Evolutionary conservation across 2,888 invertebrate species (phyloP).

Genomic region (Agelastica alni): DNA sequence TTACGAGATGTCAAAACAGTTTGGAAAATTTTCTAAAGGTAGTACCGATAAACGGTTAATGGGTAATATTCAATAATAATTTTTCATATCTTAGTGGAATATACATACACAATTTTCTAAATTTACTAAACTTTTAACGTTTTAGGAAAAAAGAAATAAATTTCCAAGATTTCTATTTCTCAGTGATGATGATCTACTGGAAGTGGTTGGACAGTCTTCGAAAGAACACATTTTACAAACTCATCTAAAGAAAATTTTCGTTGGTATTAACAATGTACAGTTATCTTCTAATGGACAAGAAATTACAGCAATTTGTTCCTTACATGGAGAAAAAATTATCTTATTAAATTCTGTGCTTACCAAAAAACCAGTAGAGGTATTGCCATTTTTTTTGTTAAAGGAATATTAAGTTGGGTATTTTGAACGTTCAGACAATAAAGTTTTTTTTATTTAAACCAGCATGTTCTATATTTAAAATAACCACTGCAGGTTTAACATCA

Average conservation of each 20-base stretch:
- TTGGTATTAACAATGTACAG: constrained; percentile 80
- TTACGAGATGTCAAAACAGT: constrained; percentile 90
- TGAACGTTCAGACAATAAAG: no score
- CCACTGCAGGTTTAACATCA: no score
- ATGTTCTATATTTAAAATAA: no score
- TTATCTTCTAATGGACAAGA: constrained; percentile 61
- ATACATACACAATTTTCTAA: constrained; percentile 62
- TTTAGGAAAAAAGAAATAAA: constrained; percentile 85
- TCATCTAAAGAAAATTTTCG: constrained; percentile 95
- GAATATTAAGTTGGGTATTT: no score
- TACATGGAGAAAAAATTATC: constrained; percentile 74
- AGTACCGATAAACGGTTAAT: no score
- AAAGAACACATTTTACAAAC: constrained; percentile 89
- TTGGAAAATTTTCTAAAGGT: constrained; percentile 76
- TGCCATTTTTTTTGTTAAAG: no score
- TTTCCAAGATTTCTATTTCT: constrained; percentile 97
- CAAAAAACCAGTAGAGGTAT: constrained; percentile 78
- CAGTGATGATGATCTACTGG: constrained; percentile 96
- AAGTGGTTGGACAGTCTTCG: constrained; percentile 91
- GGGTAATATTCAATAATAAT: no score
- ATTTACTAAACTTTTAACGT: constrained; percentile 17
- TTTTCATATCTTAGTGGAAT: not conserved
- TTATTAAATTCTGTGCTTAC: constrained; percentile 72
- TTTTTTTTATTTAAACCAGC: no score
- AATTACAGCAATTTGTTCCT: constrained; percentile 70